Evolutionary conservation across 2,113 vertebrate species (phyloP).

Genomic region (Rhynchomys soricoides): DNA sequence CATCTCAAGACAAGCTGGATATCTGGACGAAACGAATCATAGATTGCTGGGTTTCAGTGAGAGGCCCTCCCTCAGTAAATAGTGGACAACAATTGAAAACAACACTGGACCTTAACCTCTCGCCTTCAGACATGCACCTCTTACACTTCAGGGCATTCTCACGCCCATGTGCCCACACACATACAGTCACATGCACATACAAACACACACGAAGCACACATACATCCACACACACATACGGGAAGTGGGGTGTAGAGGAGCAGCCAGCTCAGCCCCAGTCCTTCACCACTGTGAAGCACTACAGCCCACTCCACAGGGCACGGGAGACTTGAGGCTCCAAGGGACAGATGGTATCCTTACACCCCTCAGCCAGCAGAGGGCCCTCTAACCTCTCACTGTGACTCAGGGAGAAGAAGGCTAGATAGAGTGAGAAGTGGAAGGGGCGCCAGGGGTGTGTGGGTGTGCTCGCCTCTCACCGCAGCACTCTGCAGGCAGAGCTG

Average conservation of each 20-base stretch:
- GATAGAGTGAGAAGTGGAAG: background rate
- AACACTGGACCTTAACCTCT: background rate
- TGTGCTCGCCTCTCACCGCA: background rate
- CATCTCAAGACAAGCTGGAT: background rate
- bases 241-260: background rate
- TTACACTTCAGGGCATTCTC: background rate
- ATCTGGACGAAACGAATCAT: background rate
- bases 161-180: background rate
- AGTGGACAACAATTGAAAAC: background rate
- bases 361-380: background rate
- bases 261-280: background rate
- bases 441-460: background rate
- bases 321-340: background rate
- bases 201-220: background rate
- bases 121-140: background rate
- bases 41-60: background rate
- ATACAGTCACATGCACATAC: background rate
- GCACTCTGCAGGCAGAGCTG: background rate
- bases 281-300: background rate
- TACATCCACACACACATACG: background rate
- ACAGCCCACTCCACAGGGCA: background rate
- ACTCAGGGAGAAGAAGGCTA: background rate
- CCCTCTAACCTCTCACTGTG: background rate
- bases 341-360: background rate
- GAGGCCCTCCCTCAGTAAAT: background rate